Evolutionary conservation across 2,888 invertebrate genomes (phyloP), one percentile per base, ranked within the genome.

Genomic region (Listrodromus nycthemerus): DNA sequence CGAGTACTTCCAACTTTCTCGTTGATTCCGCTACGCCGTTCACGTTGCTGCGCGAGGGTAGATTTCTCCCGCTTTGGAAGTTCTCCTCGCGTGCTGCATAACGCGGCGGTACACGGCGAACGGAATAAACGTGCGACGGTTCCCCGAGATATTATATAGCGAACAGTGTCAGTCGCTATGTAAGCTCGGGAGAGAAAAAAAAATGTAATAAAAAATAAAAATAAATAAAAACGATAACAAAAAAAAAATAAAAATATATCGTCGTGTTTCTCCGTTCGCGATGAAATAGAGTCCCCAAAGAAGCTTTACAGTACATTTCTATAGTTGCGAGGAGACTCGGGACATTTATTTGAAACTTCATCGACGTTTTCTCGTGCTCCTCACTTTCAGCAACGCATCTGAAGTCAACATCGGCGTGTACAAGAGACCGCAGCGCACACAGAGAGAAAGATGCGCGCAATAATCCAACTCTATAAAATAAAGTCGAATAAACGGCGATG

Each of bases 1-100:
- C 86, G 89, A 88, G 86, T 87, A 89, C 88, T 88, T 86, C 81
- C 88, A 88, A 89, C 90, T 88, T 90, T 79, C 70, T 74, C 63
- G 50, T 65, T 33, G 75, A 71, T 58, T 71, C 33, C 6, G 76
- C 41, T 71, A 27, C 52, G 50, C 71, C 67, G 58, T 82, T 69
- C n/a, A 6, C 16, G n/a, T 66, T 41, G 76, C 50, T 33, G 48
- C 66, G 41, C 30, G 10, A 58, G 67, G 69, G 69, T 30, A 63
- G 33, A 50, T 21, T 27, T 45, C 10, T 33, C 74, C 69, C 61
- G 69, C 69, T 82, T 78, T 82, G 78, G 78, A 74, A 78, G 45
- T 82, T 78, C 78, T 73, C 66, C 52, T 58, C 45, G 45, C 13
- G 58, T 33, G 41, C 21, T 61, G 73, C 67, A 69, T 63, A 69